Conservation (phyloP, 2,797 vertebrate species). For the Antrozous pallidus region DNA sequence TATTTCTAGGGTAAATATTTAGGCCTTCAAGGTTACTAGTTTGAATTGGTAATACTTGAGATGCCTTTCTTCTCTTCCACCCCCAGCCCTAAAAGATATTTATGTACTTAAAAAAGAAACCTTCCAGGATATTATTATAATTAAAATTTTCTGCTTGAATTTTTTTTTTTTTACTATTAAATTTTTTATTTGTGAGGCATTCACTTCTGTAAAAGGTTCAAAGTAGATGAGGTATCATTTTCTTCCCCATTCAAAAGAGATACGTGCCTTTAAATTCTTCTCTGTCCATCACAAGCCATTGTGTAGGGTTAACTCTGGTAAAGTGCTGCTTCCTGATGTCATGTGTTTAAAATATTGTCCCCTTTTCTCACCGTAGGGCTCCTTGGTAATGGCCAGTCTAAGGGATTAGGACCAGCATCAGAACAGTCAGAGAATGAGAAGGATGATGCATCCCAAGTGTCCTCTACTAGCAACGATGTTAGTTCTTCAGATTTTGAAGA, state of each 20-base stretch:
- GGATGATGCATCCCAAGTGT: constrained; percentile 91
- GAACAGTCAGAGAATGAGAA: constrained; percentile 90
- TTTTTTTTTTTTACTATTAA: neutral
- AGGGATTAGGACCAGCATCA: constrained; percentile 89
- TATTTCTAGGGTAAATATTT: neutral
- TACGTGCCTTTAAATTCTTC: neutral
- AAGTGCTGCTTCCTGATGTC: constrained; percentile 42
- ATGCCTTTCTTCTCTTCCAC: neutral
- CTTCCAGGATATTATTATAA: neutral
- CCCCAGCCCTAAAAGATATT: neutral
- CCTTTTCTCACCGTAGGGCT: constrained; percentile 87
- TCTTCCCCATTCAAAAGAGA: neutral
- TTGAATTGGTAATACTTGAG: neutral
- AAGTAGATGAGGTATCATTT: neutral
- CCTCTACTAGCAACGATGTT: constrained; percentile 90
- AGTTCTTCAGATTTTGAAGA: constrained; percentile 94
- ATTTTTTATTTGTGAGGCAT: neutral
- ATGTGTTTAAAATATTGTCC: constrained; percentile 69
- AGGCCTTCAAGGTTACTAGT: neutral
- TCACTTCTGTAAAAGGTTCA: neutral
- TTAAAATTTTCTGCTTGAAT: neutral
- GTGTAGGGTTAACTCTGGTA: neutral
- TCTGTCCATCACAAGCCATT: neutral
- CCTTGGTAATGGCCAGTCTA: constrained; percentile 92
- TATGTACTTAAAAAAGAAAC: neutral